Percentiles rank a stretch among this genome's conserved stretches.
phyloP scores from a whole-genome alignment of 2,113 vertebrate species.

The Elgaria multicarinata region DNA sequence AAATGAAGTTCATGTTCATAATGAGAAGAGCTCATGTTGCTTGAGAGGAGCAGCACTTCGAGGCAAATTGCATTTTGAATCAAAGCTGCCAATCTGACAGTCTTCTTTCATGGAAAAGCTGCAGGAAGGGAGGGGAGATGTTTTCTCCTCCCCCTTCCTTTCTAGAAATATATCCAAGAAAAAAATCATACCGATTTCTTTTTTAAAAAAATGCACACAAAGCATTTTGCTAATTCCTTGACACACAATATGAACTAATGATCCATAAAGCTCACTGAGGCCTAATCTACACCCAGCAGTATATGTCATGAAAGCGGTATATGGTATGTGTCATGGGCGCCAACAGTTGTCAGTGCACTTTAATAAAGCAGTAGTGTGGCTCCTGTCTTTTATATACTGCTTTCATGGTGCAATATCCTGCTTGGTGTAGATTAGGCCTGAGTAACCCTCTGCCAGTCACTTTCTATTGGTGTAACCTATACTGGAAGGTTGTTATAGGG shows the following conservation, averaged over 20 bases:
- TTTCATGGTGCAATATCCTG: no score
- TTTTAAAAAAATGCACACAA: not conserved
- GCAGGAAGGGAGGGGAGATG: not conserved
- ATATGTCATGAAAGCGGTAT: no score
- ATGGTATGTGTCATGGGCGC: no score
- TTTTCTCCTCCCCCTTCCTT: not conserved
- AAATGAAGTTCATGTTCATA: constrained; percentile 4
- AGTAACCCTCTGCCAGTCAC: no score
- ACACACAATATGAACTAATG: not conserved
- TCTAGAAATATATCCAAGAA: not conserved
- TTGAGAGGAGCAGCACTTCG: not conserved
- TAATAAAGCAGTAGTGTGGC: no score
- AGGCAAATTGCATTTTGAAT: constrained; percentile 11
- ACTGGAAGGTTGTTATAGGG: not conserved
- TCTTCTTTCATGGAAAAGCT: not conserved
- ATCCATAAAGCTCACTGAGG: not conserved
- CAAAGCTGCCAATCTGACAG: constrained; percentile 6
- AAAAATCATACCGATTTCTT: not conserved
- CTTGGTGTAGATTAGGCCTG: no score
- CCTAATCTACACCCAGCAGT: no score
- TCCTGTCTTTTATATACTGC: no score
- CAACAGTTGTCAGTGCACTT: no score
- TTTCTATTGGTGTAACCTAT: not conserved
- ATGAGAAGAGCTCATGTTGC: not conserved
- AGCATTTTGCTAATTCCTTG: not conserved